Conservation (phyloP, 2,888 invertebrate species). For the Trachelus tabidus region DNA sequence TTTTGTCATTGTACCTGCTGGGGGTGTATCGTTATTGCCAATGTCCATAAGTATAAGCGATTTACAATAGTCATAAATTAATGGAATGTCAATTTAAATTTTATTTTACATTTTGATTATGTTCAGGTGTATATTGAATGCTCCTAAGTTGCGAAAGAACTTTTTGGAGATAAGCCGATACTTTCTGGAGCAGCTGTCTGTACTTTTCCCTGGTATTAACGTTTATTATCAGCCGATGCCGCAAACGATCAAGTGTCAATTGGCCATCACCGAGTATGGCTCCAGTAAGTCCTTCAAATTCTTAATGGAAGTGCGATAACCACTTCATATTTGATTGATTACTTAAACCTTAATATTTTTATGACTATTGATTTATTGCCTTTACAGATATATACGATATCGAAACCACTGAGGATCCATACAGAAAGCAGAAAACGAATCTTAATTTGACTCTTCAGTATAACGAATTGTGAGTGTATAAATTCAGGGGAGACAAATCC, state of each 20-base stretch:
- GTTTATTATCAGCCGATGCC: conserved; percentile 54
- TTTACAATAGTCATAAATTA: neutral
- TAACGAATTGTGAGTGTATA: conserved; percentile 67
- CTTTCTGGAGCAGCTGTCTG: conserved; percentile 71
- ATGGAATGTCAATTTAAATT: conserved; percentile 14
- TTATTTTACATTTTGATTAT: conserved; percentile 29
- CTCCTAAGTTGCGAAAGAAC: conserved; percentile 77
- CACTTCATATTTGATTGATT: neutral
- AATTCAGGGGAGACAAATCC: neutral
- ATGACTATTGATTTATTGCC: neutral
- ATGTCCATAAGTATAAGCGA: neutral
- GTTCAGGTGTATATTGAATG: conserved; percentile 76
- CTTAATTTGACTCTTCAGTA: conserved; percentile 73
- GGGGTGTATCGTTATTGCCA: neutral
- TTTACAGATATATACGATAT: conserved; percentile 59
- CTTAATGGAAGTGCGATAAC: neutral
- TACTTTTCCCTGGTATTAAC: conserved; percentile 68
- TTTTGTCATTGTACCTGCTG: neutral
- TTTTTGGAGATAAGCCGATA: conserved; percentile 72
- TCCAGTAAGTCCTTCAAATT: conserved; percentile 63
- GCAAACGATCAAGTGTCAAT: conserved; percentile 68
- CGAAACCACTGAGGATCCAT: conserved; percentile 53
- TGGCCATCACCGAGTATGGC: conserved; percentile 75
- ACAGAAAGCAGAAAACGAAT: conserved; percentile 70
- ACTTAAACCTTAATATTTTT: conserved; percentile 1